Evolutionary conservation across 2,888 invertebrate genomes (phyloP).

Genomic region (Heliconius sara): DNA sequence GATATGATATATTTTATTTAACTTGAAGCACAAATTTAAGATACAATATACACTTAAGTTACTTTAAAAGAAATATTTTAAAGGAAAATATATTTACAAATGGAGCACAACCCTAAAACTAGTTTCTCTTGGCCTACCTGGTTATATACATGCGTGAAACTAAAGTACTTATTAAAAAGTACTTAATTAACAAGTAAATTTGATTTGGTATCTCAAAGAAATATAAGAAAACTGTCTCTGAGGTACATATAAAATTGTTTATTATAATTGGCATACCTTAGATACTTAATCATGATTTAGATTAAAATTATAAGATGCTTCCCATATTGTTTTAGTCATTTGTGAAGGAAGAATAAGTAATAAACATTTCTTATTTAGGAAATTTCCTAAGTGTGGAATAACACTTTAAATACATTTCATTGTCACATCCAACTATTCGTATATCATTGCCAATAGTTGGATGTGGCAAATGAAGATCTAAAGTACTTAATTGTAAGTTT

Average conservation of each 20-base stretch:
- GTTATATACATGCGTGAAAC: too few species aligned
- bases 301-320: too few species aligned
- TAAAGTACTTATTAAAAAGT: background rate
- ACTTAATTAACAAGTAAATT: background rate
- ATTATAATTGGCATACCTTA: too few species aligned
- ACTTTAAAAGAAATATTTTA: too few species aligned
- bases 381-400: too few species aligned
- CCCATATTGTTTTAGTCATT: background rate
- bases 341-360: background rate
- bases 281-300: too few species aligned
- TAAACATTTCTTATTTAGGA: background rate
- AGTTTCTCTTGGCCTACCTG: too few species aligned
- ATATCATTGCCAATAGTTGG: background rate
- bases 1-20: conserved; percentile 7
- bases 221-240: too few species aligned
- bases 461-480: background rate
- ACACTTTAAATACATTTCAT: background rate
- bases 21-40: background rate
- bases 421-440: background rate
- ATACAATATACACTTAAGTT: too few species aligned
- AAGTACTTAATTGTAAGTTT: background rate
- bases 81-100: too few species aligned
- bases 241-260: too few species aligned
- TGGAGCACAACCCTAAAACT: too few species aligned
- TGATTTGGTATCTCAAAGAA: background rate